Base-by-base conservation (phyloP, 2,113 vertebrate genomes). In the Sceloporus tristichus region DNA sequence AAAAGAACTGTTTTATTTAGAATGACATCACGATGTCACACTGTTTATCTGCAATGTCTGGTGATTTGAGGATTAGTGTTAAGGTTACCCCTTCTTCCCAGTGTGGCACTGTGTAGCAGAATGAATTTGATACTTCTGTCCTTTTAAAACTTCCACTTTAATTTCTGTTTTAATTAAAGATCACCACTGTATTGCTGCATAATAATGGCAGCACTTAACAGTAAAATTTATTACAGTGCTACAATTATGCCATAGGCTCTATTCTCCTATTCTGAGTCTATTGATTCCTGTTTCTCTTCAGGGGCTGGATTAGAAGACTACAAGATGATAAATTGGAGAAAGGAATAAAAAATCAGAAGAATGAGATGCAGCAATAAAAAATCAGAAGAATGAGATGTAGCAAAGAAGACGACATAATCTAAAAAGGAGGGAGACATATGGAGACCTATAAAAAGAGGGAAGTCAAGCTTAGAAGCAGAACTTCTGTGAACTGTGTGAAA, bases 141-240 rank as follows among this genome's bases (percentile, higher is more conserved):
- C 5, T 25, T 42, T 40, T 85, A 70, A 88, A 76, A 74, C 71
- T 79, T 21, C 11, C 0, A 62, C 13, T 82, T 53, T 42, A 77
- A 75, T 76, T 86, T 38, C 53, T 9, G 80, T 90, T 88, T 87
- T 88, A 85, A 91, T 85, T 83, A 85, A 18, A 91, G 8, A 68
- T 54, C 14, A 9, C 48, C 6, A 79, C 2, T 76, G 4, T 85
- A 88, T 80, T 53, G 74, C 87, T 88, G n/a, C 85, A 0, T 0
- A 68, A 0, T 0, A 68, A 42, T 73, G 38, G 18, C 85, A 56
- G 16, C 21, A 87, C 74, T 59, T 71, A 87, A 84, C 25, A 54
- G 78, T 76, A 87, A 78, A 14, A 90, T 84, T 59, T 65, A 79
- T 78, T 87, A 21, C 25, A 82, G 38, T 48, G 66, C 38, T 76